phyloP scores from a whole-genome alignment of 2,888 invertebrate genomes.

The Ophion obscuratus region DNA sequence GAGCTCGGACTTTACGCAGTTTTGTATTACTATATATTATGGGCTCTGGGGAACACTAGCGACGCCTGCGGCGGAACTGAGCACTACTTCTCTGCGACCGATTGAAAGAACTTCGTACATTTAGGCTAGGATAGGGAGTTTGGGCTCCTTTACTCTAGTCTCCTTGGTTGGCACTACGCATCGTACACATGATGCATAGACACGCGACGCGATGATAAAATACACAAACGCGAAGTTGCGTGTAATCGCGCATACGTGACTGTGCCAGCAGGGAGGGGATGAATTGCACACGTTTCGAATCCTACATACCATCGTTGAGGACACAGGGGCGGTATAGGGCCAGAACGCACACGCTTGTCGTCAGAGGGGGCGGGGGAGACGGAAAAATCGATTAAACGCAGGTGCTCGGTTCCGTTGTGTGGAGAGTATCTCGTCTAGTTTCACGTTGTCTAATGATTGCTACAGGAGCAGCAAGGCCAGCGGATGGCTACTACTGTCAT shows the following conservation, averaged over 20 bases:
- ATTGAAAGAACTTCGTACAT: no score
- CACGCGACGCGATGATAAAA: neutral
- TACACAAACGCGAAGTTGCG: neutral
- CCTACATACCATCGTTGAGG: neutral
- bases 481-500: conserved; percentile 81
- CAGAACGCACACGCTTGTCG: neutral
- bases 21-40: no score
- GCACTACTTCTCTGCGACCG: no score
- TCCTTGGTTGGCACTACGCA: neutral
- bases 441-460: conserved; percentile 77
- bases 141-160: no score
- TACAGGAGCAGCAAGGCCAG: conserved; percentile 59
- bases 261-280: neutral
- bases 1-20: no score
- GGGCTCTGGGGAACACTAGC: no score
- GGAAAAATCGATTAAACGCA: conserved; percentile 79
- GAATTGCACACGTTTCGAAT: neutral
- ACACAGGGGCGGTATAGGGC: neutral
- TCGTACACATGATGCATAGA: neutral
- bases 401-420: conserved; percentile 66
- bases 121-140: no score
- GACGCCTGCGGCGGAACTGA: no score
- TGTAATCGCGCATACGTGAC: neutral
- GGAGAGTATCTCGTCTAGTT: conserved; percentile 73
- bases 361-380: neutral